Percentiles rank a stretch among this genome's conserved stretches.
These are phyloP conservation scores for Caiman crocodilus DNA, from an alignment of 2,797 vertebrate species.

Conservation along the genomic window DNA sequence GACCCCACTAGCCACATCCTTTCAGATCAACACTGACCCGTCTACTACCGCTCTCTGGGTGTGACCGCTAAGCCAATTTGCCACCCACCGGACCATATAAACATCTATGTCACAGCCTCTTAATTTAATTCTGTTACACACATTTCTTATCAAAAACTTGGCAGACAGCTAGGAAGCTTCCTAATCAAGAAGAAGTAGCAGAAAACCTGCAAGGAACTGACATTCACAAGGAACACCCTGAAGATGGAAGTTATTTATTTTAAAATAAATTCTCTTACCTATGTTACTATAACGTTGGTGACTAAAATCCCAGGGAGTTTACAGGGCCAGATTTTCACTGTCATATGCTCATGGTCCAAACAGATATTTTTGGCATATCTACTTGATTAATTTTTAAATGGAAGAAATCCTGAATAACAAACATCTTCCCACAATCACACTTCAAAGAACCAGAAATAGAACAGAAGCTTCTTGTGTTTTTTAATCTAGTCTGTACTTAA, in stretches of 20 bases:
- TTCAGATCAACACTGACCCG: too few relatives aligned
- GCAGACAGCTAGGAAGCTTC: neutral
- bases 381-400: too few relatives aligned
- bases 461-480: neutral
- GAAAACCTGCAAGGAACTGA: neutral
- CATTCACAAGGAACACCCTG: neutral
- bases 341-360: neutral
- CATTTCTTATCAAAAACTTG: neutral
- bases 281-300: neutral
- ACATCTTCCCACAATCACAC: too few relatives aligned
- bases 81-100: too few relatives aligned
- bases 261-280: neutral
- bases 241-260: neutral
- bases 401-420: too few relatives aligned
- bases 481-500: neutral
- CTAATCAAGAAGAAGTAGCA: neutral
- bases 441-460: neutral
- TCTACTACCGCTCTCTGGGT: too few relatives aligned
- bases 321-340: neutral
- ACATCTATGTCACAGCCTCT: too few relatives aligned
- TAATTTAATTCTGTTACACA: neutral
- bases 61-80: too few relatives aligned
- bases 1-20: too few relatives aligned
- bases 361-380: neutral
- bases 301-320: neutral